Evolutionary conservation across 2,113 vertebrate genomes (phyloP).

Genomic region (Oryzias curvinotus): DNA sequence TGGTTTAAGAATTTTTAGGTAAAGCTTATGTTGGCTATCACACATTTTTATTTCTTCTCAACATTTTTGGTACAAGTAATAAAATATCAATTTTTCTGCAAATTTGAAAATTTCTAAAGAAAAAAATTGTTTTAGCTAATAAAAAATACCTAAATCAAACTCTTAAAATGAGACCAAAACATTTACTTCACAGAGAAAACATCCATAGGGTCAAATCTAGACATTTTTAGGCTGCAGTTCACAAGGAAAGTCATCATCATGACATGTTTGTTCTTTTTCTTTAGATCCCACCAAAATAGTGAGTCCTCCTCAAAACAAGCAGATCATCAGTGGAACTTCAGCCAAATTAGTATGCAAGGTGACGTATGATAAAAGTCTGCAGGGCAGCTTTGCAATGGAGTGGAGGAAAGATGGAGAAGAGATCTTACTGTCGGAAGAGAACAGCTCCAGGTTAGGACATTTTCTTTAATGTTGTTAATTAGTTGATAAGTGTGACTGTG

Average conservation of each 20-base stretch:
- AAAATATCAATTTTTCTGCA: too few relatives aligned
- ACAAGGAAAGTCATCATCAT: background rate
- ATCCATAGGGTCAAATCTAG: too few relatives aligned
- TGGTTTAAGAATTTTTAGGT: too few relatives aligned
- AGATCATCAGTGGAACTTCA: slow-evolving; percentile 75
- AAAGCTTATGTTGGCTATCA: too few relatives aligned
- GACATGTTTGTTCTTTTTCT: background rate
- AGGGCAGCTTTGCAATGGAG: slow-evolving; percentile 78
- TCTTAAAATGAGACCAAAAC: too few relatives aligned
- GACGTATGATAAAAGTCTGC: slow-evolving; percentile 82
- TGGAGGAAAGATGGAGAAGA: slow-evolving; percentile 86
- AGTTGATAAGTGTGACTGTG: background rate
- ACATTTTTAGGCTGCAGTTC: background rate
- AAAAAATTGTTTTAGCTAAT: too few relatives aligned
- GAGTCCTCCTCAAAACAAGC: slow-evolving; percentile 76
- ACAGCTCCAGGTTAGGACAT: slow-evolving; percentile 77
- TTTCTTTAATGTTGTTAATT: background rate
- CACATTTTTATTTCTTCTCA: too few relatives aligned
- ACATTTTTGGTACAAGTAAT: too few relatives aligned
- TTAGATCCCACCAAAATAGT: slow-evolving; percentile 85
- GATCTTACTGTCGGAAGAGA: slow-evolving; percentile 72
- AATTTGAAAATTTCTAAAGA: too few relatives aligned
- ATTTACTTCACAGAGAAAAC: too few relatives aligned
- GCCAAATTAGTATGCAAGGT: slow-evolving; percentile 82
- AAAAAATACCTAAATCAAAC: too few relatives aligned